Evolutionary conservation across 2,797 vertebrate species (phyloP).

Genomic region (Cercopithecus hamlyni): DNA sequence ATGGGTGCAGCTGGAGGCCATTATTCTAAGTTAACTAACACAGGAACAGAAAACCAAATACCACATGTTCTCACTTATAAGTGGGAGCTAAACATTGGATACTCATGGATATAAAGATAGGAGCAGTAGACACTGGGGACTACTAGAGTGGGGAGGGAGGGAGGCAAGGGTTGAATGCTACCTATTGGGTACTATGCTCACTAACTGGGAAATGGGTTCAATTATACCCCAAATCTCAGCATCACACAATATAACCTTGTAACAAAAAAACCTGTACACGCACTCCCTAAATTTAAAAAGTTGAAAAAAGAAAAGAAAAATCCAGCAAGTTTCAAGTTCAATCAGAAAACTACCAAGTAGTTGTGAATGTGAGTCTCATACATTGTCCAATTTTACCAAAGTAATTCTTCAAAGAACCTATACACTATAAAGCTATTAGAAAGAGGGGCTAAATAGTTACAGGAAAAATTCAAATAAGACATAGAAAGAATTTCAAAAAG

Average conservation of each 20-base stretch:
- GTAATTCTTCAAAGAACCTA: constrained; percentile 22
- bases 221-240: background rate
- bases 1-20: background rate
- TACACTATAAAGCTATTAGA: background rate
- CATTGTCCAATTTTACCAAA: background rate
- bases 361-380: background rate
- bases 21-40: background rate
- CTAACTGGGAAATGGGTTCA: background rate
- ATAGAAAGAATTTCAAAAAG: constrained; percentile 2
- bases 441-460: background rate
- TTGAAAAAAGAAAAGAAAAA: background rate
- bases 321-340: background rate
- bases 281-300: background rate
- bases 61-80: background rate
- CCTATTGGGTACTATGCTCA: background rate
- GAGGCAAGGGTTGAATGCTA: background rate
- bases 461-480: background rate
- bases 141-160: background rate
- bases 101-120: background rate
- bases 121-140: background rate
- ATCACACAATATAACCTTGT: background rate
- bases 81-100: background rate
- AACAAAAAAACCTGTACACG: background rate
- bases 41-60: background rate
- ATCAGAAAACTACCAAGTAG: background rate